Percentiles rank a stretch among this genome's conserved stretches.
Conservation (phyloP, 2,113 vertebrate genomes). For the Oryzias melastigma region DNA sequence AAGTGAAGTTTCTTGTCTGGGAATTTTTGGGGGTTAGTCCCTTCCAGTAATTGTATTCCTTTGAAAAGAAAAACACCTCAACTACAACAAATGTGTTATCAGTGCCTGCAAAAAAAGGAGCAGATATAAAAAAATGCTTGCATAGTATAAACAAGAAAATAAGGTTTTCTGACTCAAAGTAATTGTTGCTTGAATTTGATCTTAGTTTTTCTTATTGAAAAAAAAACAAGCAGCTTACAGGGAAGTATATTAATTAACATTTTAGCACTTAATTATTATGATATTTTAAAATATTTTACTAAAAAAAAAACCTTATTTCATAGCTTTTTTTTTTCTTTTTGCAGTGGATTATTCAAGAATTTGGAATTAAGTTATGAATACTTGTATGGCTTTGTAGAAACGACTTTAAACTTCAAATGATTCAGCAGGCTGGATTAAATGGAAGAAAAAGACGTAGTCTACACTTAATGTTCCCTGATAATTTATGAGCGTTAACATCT, state of each 20-base stretch:
- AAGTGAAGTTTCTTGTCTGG: neutral
- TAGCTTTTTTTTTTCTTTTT: neutral
- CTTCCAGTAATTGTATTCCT: conserved; percentile 67
- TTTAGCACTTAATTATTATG: conserved; percentile 16
- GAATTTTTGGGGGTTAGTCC: conserved; percentile 28
- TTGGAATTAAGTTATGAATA: too few relatives aligned
- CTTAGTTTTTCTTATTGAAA: conserved; percentile 25
- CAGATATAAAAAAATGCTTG: conserved; percentile 22
- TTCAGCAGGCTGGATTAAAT: too few relatives aligned
- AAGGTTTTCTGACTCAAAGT: conserved; percentile 18
- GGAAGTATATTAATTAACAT: conserved; percentile 7
- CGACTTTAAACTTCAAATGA: too few relatives aligned
- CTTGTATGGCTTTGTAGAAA: too few relatives aligned
- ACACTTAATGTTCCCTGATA: too few relatives aligned
- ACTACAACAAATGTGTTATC: conserved; percentile 48
- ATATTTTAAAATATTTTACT: conserved; percentile 27
- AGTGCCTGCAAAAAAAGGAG: conserved; percentile 54
- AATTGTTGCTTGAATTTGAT: conserved; percentile 31
- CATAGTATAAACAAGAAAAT: conserved; percentile 22
- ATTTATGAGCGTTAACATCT: too few relatives aligned
- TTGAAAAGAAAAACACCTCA: conserved; percentile 40
- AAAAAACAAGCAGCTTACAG: conserved; percentile 36
- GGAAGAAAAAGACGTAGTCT: too few relatives aligned
- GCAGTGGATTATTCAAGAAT: too few relatives aligned
- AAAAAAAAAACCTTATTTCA: conserved; percentile 1